Evolutionary conservation across 2,888 invertebrate genomes (phyloP).

Genomic region (Tenthredo livida): DNA sequence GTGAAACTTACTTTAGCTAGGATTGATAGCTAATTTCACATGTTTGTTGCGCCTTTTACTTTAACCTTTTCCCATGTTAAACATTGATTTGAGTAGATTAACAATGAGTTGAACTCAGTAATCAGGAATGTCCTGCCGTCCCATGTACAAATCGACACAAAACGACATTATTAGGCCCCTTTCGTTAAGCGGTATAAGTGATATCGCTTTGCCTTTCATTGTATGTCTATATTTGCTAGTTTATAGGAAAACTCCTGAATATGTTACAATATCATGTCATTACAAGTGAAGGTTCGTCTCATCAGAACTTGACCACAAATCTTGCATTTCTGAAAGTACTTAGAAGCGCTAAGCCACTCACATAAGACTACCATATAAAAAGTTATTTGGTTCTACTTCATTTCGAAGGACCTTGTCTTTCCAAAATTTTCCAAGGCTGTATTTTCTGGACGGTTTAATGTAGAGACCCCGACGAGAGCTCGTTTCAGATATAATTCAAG

Average conservation of each 20-base stretch:
- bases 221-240: background rate
- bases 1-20: background rate
- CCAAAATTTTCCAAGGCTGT: background rate
- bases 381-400: background rate
- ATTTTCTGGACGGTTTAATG: background rate
- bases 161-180: background rate
- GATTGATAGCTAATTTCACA: background rate
- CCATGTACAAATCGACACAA: background rate
- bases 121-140: background rate
- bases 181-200: background rate
- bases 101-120: background rate
- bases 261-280: slow-evolving; percentile 6
- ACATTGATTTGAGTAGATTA: background rate
- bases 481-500: too few species aligned
- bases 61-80: background rate
- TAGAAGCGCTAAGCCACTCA: too few species aligned
- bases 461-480: too few species aligned
- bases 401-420: background rate
- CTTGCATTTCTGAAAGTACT: background rate
- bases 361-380: background rate
- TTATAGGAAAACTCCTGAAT: background rate
- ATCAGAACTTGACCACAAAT: background rate
- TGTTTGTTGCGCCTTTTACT: background rate
- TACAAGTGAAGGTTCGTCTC: background rate
- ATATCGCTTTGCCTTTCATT: background rate